phyloP scores from a whole-genome alignment of 2,888 invertebrate species.

The Serripes groenlandicus region DNA sequence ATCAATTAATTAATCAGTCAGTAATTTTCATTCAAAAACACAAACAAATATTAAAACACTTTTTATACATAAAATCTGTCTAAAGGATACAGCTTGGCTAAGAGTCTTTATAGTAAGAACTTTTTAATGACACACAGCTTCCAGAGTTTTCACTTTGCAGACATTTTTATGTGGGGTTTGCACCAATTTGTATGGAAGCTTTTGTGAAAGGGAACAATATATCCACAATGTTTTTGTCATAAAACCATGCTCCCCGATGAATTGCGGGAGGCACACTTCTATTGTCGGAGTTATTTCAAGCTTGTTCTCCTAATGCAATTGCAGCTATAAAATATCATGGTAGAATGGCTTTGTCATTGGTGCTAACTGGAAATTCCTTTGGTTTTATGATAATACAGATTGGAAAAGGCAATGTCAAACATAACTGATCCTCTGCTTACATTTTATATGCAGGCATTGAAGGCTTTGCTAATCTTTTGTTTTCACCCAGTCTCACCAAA shows the following conservation, averaged over 20 bases:
- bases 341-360: constrained; percentile 5
- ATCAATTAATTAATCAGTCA: too few species aligned
- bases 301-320: constrained; percentile 20
- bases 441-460: too few species aligned
- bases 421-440: too few species aligned
- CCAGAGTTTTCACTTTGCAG: not conserved
- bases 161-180: constrained; percentile 16
- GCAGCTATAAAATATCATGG: constrained; percentile 33
- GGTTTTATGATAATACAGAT: constrained; percentile 12
- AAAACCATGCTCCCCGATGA: constrained; percentile 30
- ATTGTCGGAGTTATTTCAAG: constrained; percentile 5
- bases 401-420: too few species aligned
- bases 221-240: constrained; percentile 28
- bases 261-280: constrained; percentile 6
- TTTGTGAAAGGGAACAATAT: constrained; percentile 45
- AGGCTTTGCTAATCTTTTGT: too few species aligned
- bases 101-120: not conserved
- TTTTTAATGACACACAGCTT: not conserved
- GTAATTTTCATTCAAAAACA: too few species aligned
- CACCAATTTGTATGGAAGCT: constrained; percentile 12
- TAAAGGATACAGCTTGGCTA: too few species aligned
- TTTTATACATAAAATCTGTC: too few species aligned
- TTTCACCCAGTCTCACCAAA: too few species aligned
- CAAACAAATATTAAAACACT: too few species aligned
- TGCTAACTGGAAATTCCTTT: not conserved